These are phyloP conservation scores for Limnephilus marmoratus DNA, from an alignment of 2,888 invertebrate genomes.

Conservation along the genomic window DNA sequence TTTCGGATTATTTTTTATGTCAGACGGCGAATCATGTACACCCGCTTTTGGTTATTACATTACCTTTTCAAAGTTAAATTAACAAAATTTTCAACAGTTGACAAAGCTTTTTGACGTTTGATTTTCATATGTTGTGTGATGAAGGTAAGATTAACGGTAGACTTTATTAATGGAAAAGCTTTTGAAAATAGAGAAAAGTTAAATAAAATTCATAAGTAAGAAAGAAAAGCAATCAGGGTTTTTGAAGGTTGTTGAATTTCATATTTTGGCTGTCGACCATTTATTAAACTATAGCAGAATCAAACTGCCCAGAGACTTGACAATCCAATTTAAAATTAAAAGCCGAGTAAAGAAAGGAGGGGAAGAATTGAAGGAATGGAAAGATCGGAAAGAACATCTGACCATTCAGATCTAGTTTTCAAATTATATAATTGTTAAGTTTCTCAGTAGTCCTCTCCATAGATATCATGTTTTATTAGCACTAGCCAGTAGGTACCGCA, in stretches of 20 bases:
- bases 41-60: background rate
- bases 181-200: background rate
- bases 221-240: background rate
- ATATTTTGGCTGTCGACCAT: background rate
- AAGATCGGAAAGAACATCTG: background rate
- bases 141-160: background rate
- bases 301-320: background rate
- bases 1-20: background rate
- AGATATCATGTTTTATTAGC: no score
- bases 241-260: background rate
- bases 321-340: background rate
- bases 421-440: no score
- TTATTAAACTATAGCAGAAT: background rate
- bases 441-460: no score
- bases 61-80: background rate
- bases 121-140: background rate
- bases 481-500: no score
- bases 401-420: no score
- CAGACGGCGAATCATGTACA: background rate
- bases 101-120: background rate
- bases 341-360: background rate
- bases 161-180: background rate
- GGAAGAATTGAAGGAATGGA: background rate
- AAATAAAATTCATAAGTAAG: background rate
- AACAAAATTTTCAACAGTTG: background rate